These are phyloP conservation scores for Petromus typicus DNA, from an alignment of 2,113 vertebrate genomes.

Conservation along the genomic window DNA sequence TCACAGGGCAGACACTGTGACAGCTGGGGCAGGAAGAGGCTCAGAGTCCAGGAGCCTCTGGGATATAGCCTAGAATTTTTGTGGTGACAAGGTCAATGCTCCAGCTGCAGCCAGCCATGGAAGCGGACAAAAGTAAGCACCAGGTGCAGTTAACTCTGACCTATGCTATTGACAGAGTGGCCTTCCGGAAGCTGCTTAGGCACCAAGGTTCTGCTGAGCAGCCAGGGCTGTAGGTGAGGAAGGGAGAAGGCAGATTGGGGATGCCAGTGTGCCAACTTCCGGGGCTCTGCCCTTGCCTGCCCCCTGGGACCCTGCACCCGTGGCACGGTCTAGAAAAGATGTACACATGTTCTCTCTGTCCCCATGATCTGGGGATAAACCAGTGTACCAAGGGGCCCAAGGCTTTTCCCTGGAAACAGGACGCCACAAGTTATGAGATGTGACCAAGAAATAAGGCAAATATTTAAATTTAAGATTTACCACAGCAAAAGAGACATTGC, in stretches of 20 bases:
- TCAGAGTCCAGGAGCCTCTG: rapidly evolving
- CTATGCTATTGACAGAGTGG: rapidly evolving
- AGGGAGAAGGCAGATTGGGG: rapidly evolving
- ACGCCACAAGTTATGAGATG: rapidly evolving
- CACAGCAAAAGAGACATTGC: not conserved
- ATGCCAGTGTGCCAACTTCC: not conserved
- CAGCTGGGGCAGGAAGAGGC: too few relatives aligned
- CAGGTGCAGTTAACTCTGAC: not conserved
- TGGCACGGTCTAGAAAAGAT: too few relatives aligned
- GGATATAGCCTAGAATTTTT: too few relatives aligned
- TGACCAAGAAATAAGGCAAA: not conserved
- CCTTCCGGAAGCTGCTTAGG: not conserved
- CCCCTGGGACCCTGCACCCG: rapidly evolving
- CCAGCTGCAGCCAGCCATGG: not conserved
- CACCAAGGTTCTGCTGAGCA: not conserved
- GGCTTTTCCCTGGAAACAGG: too few relatives aligned
- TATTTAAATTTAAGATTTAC: not conserved
- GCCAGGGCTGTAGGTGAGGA: not conserved
- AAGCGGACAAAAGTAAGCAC: too few relatives aligned
- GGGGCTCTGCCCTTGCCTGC: too few relatives aligned
- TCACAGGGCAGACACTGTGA: not conserved
- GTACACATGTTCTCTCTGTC: rapidly evolving
- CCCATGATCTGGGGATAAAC: not conserved
- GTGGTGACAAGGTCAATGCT: too few relatives aligned
- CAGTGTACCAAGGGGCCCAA: not conserved